These are phyloP conservation scores for Presbytis comata DNA, from an alignment of 2,797 vertebrate genomes.

Conservation along the genomic window DNA sequence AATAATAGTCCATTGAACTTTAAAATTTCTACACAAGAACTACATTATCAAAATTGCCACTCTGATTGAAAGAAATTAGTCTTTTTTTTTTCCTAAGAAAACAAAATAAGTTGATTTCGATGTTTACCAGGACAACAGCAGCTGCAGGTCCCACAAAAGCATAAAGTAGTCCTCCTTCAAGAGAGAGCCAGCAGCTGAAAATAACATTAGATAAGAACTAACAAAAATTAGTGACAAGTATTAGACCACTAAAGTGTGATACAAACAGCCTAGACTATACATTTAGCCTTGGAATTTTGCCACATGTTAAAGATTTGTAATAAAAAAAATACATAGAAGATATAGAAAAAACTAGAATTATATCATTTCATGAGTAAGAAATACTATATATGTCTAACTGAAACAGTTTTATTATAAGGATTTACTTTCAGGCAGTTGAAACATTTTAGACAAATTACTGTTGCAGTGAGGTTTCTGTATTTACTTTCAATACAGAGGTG, in stretches of 20 bases:
- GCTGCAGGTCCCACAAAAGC: slow-evolving; percentile 99
- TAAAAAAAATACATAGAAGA: slow-evolving; percentile 72
- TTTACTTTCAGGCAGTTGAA: slow-evolving; percentile 5
- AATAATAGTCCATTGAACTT: neutral
- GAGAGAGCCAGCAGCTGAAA: slow-evolving; percentile 98
- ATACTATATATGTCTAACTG: neutral
- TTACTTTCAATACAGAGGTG: slow-evolving; percentile 10
- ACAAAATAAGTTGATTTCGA: slow-evolving; percentile 64
- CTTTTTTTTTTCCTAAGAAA: neutral
- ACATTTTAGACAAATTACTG: slow-evolving; percentile 46
- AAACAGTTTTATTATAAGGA: slow-evolving; percentile 20
- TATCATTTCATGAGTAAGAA: neutral
- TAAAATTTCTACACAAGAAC: neutral
- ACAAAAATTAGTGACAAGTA: slow-evolving; percentile 87
- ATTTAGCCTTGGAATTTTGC: slow-evolving; percentile 76
- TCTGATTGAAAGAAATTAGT: neutral
- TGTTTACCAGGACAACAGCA: slow-evolving; percentile 97
- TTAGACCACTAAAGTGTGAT: slow-evolving; percentile 78
- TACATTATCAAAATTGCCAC: neutral
- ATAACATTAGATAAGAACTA: slow-evolving; percentile 86
- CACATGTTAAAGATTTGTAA: slow-evolving; percentile 80
- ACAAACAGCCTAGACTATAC: slow-evolving; percentile 64
- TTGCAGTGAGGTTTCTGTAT: slow-evolving; percentile 47
- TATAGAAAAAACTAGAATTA: slow-evolving; percentile 51
- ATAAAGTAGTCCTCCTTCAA: slow-evolving; percentile 98